Conservation (phyloP, 2,797 vertebrate species). For the Bradypodion ventrale region DNA sequence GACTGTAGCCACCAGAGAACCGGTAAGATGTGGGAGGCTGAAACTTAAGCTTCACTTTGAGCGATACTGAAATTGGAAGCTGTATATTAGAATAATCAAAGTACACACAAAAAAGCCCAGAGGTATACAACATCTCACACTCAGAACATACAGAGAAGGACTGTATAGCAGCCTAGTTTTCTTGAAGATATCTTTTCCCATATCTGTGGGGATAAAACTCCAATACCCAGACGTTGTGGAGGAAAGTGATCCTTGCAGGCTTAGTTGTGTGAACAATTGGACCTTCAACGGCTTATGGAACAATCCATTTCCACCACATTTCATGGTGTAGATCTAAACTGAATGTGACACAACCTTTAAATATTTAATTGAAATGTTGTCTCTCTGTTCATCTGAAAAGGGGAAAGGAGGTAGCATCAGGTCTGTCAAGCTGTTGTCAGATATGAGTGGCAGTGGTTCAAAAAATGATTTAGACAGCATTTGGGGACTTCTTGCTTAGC, state of each 20-base stretch:
- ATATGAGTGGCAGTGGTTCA: constrained; percentile 50
- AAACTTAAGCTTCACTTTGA: background rate
- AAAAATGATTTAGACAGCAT: constrained; percentile 5
- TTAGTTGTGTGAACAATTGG: constrained; percentile 41
- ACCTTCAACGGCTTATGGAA: constrained; percentile 57
- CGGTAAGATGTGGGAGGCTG: no score
- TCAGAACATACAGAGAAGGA: background rate
- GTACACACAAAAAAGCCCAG: background rate
- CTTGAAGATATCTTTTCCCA: background rate
- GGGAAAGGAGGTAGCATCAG: constrained; percentile 40
- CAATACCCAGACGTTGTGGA: background rate
- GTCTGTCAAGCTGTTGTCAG: constrained; percentile 47
- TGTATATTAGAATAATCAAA: background rate
- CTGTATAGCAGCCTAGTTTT: background rate
- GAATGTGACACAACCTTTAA: constrained; percentile 64
- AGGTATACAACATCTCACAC: background rate
- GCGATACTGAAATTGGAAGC: background rate
- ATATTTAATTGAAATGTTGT: constrained; percentile 67
- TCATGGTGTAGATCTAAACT: constrained; percentile 70
- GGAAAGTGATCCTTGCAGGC: constrained; percentile 47
- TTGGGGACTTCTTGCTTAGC: constrained; percentile 21
- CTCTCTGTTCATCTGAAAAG: constrained; percentile 34
- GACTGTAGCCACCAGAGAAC: no score
- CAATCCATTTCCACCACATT: constrained; percentile 51
- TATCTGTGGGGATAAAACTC: constrained; percentile 15